Conservation (phyloP, 2,113 vertebrate genomes). For the Lepisosteus osseus region DNA sequence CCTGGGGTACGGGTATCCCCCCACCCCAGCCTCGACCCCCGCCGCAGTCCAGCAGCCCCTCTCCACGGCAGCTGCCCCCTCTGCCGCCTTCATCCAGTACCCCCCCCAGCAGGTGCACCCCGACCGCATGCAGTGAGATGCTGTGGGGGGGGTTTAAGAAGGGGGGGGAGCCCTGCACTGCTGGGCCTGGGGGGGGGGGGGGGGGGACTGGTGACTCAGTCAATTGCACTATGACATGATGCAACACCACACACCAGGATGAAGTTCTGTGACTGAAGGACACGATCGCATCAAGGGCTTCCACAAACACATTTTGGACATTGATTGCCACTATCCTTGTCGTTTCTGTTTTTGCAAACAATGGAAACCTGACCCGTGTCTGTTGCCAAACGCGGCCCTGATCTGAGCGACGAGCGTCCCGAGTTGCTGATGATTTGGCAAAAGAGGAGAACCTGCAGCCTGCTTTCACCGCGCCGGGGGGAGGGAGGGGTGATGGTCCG, state of each 20-base stretch:
- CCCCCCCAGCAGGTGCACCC: conserved; percentile 86
- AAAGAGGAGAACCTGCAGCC: neutral
- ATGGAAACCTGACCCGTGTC: conserved; percentile 40
- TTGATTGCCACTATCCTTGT: conserved; percentile 44
- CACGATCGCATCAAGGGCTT: conserved; percentile 52
- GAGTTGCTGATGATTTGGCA: neutral
- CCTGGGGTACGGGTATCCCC: conserved; percentile 78
- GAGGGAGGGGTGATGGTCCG: neutral
- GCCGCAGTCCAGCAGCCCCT: conserved; percentile 66
- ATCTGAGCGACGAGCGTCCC: neutral
- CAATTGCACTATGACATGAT: conserved; percentile 61
- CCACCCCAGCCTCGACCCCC: conserved; percentile 66
- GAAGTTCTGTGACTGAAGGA: conserved; percentile 40
- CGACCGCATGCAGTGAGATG: conserved; percentile 82
- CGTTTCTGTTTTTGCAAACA: conserved; percentile 43
- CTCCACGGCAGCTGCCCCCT: conserved; percentile 48
- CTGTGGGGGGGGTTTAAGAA: neutral
- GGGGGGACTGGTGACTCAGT: conserved; percentile 29
- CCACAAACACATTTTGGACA: conserved; percentile 44
- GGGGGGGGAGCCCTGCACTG: conserved; percentile 15
- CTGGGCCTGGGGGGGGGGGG: conserved; percentile 15
- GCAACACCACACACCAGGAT: conserved; percentile 33
- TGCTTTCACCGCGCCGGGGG: neutral
- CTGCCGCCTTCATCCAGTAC: conserved; percentile 80
- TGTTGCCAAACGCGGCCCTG: conserved; percentile 35